A percentile compares a stretch with the other conserved stretches of the same genome.
Conservation (phyloP, 2,797 vertebrate species). For the Lagodon rhomboides region DNA sequence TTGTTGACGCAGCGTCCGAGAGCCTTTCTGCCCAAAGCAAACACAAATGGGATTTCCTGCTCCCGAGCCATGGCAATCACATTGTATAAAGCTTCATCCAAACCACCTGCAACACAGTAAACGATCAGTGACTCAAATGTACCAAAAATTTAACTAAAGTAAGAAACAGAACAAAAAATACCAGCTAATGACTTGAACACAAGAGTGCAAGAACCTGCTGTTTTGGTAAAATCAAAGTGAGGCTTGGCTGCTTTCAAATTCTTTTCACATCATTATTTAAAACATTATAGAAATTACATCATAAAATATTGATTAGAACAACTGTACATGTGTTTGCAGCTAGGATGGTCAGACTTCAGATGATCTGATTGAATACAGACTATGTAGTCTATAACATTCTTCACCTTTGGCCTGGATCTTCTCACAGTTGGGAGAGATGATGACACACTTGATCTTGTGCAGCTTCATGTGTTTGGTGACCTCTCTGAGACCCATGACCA, state of each 20-base stretch:
- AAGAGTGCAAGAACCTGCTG: not conserved
- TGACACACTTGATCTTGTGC: slow-evolving; percentile 96
- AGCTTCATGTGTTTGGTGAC: slow-evolving; percentile 99
- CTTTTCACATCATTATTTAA: not conserved
- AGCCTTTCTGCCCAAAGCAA: slow-evolving; percentile 96
- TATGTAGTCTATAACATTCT: not conserved
- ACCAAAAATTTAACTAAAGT: not conserved
- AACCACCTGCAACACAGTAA: slow-evolving; percentile 87
- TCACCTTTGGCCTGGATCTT: slow-evolving; percentile 99
- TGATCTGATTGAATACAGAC: not conserved
- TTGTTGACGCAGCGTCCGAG: slow-evolving; percentile 99
- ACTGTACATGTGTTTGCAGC: not conserved
- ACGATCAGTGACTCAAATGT: not conserved
- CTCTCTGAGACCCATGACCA: slow-evolving; percentile 98
- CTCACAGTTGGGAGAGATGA: slow-evolving; percentile 99
- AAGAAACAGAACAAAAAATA: not conserved
- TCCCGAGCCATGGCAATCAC: slow-evolving; percentile 99
- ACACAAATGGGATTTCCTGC: slow-evolving; percentile 98
- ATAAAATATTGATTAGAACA: not conserved
- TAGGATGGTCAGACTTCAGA: not conserved
- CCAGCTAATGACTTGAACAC: not conserved
- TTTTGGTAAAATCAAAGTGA: not conserved
- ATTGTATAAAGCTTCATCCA: slow-evolving; percentile 97
- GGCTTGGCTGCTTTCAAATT: too few relatives aligned
- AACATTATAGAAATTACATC: not conserved